Evolutionary conservation across 2,888 invertebrate species (phyloP), one percentile per base, ranked within the genome.

Genomic region (Lepidocyrtoides sp.): DNA sequence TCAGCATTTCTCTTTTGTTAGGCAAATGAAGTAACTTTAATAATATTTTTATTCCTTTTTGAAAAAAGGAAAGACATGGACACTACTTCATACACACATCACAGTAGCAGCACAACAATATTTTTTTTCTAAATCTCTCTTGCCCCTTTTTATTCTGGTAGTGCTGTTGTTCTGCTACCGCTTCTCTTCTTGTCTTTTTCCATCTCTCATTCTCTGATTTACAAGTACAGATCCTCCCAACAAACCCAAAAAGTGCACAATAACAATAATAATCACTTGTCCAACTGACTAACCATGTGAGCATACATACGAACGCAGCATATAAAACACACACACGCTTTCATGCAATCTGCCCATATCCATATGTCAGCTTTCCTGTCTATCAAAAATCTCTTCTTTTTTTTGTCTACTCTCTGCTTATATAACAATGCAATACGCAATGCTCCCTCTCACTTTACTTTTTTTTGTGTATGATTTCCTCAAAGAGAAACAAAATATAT

Each of bases 241-340:
- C 17, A 60, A 41, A 75, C 32, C 85, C 87, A 89, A 89, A n/a
- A 81, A 88, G 75, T 41, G 72, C 44, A 83, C 41, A 89, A 83
- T 89, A 72, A 85, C 36, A 69, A 72, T 72, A 89, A 89, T 87
- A 87, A 87, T 87, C 89, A 89, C 89, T 89, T 89, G 54, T 89
- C 60, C 41, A 36, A 32, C 48, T 84, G n/a, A 20, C 57, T 72
- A 72, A 41, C 41, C 72, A 72, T 36, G 72, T 72, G 72, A 72
- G 41, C 17, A 77, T 44, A n/a, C n/a, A 32, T 54, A 79, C 14
- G 8, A 32, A 20, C 14, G 75, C 23, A 26, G n/a, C 12, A 29
- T 2, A 54, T 26, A 77, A 23, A 41, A 48, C 75, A 81, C 81
- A 41, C 36, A 60, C 57, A 60, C 57, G 60, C 36, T 83, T 32